Conservation (phyloP, 92 coral and sea anemone genomes). For the Heliopora coerulea region DNA sequence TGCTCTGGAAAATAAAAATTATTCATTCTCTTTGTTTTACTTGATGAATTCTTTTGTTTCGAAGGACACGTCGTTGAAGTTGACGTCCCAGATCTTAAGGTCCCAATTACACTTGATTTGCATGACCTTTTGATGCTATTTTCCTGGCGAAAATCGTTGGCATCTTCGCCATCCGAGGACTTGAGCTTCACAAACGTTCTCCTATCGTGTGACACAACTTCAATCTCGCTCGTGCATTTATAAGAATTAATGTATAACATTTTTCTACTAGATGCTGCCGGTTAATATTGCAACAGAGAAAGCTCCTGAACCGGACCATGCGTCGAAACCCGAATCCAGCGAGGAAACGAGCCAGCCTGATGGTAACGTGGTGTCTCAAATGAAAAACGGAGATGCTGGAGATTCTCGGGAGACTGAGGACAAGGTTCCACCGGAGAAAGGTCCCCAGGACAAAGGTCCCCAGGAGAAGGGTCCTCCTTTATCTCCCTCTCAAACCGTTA, state of each 20-base stretch:
- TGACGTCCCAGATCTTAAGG: too few relatives aligned
- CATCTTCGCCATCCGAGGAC: too few relatives aligned
- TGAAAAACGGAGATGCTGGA: not conserved
- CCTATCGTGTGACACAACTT: not conserved
- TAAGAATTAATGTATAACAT: not conserved
- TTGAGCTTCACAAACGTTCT: too few relatives aligned
- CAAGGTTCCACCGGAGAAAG: not conserved
- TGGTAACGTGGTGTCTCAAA: not conserved
- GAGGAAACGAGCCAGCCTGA: slow-evolving; percentile 1
- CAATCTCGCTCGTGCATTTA: too few relatives aligned
- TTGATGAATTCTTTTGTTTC: too few relatives aligned
- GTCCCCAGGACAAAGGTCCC: not conserved
- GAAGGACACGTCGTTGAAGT: too few relatives aligned
- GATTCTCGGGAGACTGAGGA: not conserved
- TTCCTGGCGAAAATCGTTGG: too few relatives aligned
- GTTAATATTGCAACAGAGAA: slow-evolving; percentile 36
- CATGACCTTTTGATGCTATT: too few relatives aligned
- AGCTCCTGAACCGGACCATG: slow-evolving; percentile 2
- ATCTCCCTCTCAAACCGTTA: not conserved
- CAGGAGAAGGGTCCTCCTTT: slow-evolving; percentile 6
- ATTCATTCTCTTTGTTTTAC: too few relatives aligned
- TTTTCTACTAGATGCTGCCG: not conserved
- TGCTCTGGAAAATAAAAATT: too few relatives aligned
- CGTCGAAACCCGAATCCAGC: not conserved
- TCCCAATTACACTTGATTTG: too few relatives aligned